Evolutionary conservation across 2,113 vertebrate species (phyloP).

Genomic region (Leucopsar rothschildi): DNA sequence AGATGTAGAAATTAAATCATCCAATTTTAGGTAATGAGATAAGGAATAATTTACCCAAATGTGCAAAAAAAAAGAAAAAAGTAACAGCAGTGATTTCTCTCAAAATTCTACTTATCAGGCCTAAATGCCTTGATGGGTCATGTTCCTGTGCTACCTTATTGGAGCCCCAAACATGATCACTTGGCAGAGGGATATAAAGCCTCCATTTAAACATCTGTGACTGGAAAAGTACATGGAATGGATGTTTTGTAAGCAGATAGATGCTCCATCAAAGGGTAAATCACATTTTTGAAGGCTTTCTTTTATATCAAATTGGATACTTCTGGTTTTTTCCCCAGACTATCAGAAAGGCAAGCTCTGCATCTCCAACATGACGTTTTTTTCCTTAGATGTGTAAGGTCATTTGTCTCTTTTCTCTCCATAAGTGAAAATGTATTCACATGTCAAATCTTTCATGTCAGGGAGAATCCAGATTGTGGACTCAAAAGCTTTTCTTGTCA

Average conservation of each 20-base stretch:
- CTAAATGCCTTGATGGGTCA: background rate
- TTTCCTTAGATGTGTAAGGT: constrained; percentile 34
- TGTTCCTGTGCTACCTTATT: background rate
- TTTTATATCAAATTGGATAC: background rate
- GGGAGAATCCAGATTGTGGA: constrained; percentile 52
- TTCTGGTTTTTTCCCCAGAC: background rate
- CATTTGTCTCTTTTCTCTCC: constrained; percentile 25
- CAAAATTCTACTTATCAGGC: background rate
- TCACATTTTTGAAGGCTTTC: background rate
- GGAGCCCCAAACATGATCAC: background rate
- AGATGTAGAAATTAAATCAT: background rate
- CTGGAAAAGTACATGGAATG: background rate
- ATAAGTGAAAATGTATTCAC: constrained; percentile 51
- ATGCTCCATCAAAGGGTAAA: background rate
- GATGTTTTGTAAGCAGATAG: background rate
- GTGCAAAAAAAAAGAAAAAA: background rate
- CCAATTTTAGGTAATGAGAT: background rate
- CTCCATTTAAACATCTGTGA: background rate
- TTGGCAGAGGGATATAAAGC: background rate
- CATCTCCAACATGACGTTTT: background rate
- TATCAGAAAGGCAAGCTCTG: background rate
- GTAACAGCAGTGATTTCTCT: background rate
- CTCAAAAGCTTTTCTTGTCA: constrained; percentile 49
- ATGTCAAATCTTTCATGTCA: constrained; percentile 58
- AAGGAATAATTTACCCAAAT: background rate